These are phyloP conservation scores for Tanytarsus gracilentus DNA, from an alignment of 2,888 invertebrate species.

Conservation along the genomic window DNA sequence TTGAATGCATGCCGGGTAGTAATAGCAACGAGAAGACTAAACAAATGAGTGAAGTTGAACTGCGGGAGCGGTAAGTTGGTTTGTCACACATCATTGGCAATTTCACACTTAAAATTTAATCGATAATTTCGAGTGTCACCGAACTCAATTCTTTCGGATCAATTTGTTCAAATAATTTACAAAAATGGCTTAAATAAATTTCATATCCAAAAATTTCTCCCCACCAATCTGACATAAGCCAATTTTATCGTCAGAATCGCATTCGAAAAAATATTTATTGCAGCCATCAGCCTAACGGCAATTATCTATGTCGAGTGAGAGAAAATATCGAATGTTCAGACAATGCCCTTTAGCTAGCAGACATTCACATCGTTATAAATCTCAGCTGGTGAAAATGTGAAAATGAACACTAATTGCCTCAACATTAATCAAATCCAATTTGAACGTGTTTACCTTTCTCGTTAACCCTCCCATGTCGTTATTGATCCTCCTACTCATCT, in stretches of 20 bases:
- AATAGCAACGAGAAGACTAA: conserved; percentile 45
- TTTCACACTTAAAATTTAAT: conserved; percentile 20
- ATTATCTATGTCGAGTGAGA: no score
- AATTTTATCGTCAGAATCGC: not conserved
- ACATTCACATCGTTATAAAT: not conserved
- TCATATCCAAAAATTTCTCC: no score
- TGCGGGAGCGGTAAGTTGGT: conserved; percentile 58
- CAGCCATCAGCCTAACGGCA: no score
- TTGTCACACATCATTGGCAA: not conserved
- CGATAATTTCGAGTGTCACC: not conserved
- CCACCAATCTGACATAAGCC: not conserved
- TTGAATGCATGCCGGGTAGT: conserved; percentile 45
- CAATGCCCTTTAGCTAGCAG: not conserved
- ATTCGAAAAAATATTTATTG: no score
- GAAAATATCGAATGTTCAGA: no score
- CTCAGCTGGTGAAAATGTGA: conserved; percentile 1
- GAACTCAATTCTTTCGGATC: no score
- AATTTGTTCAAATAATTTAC: no score
- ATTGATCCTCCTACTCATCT: not conserved
- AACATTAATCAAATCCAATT: conserved; percentile 22
- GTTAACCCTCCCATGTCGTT: not conserved
- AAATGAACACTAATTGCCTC: conserved; percentile 18
- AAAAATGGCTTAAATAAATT: no score
- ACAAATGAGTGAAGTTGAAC: conserved; percentile 69
- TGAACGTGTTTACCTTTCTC: not conserved